phyloP scores from a whole-genome alignment of 2,797 vertebrate genomes.

The Crenuchus spilurus region DNA sequence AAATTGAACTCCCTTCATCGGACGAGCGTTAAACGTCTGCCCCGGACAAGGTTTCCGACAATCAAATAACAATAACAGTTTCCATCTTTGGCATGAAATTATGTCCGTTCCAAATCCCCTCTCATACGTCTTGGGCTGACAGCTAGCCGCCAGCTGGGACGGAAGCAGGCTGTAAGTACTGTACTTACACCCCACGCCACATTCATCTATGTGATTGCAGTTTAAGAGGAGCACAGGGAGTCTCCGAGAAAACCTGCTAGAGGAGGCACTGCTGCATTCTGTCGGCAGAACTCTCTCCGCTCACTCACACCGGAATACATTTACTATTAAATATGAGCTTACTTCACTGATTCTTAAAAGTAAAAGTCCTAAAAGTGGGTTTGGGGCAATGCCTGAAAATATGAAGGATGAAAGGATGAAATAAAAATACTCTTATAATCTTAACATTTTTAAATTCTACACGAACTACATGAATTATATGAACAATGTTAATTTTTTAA shows the following conservation, averaged over 20 bases:
- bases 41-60: conserved; percentile 71
- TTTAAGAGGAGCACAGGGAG: conserved; percentile 8
- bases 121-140: conserved; percentile 82
- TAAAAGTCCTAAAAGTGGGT: too few species aligned
- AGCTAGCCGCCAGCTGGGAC: conserved; percentile 79
- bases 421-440: too few species aligned
- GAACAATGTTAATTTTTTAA: too few species aligned
- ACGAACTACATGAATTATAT: too few species aligned
- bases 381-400: too few species aligned
- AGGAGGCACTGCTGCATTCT: background rate
- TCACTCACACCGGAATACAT: background rate
- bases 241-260: background rate
- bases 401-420: too few species aligned
- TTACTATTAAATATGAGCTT: background rate
- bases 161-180: conserved; percentile 70
- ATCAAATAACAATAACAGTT: conserved; percentile 82
- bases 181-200: conserved; percentile 61
- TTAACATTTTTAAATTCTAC: too few species aligned
- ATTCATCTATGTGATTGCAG: conserved; percentile 65
- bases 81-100: conserved; percentile 83
- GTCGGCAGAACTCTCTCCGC: background rate
- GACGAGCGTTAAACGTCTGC: conserved; percentile 70
- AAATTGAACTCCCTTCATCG: conserved; percentile 67
- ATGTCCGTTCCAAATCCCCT: conserved; percentile 73
- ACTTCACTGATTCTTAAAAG: background rate